phyloP scores from a whole-genome alignment of 2,888 invertebrate genomes.

The Yponomeuta malinellus region DNA sequence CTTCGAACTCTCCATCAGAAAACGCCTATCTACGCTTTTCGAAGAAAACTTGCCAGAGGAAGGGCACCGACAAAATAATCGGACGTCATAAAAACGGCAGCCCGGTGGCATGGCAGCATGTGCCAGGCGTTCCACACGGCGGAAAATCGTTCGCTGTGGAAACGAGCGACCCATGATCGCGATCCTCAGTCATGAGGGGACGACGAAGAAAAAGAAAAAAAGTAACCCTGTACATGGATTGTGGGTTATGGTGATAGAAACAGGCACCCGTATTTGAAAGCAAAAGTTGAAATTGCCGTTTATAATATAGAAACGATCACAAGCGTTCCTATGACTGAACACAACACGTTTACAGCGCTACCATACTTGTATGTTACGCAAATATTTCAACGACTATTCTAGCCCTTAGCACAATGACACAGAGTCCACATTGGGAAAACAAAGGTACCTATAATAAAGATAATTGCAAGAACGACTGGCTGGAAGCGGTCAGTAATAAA shows the following conservation, averaged over 20 bases:
- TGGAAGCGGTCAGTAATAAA: background rate
- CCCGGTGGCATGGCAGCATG: too few relatives aligned
- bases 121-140: too few relatives aligned
- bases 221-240: too few relatives aligned
- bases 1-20: too few relatives aligned
- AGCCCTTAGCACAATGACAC: background rate
- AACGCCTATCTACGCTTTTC: too few relatives aligned
- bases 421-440: background rate
- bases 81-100: too few relatives aligned
- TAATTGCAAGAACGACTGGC: background rate
- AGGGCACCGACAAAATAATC: too few relatives aligned
- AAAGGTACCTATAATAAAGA: background rate
- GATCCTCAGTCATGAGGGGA: too few relatives aligned
- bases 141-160: too few relatives aligned
- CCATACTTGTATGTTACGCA: slow-evolving; percentile 1
- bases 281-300: background rate
- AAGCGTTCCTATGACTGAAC: background rate
- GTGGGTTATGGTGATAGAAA: background rate
- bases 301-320: background rate
- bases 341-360: background rate
- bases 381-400: background rate
- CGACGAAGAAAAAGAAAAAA: too few relatives aligned
- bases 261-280: background rate
- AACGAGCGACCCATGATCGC: too few relatives aligned
- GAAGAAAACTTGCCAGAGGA: too few relatives aligned